Evolutionary conservation across 2,888 invertebrate genomes (phyloP).

Genomic region (Euclidia mi): DNA sequence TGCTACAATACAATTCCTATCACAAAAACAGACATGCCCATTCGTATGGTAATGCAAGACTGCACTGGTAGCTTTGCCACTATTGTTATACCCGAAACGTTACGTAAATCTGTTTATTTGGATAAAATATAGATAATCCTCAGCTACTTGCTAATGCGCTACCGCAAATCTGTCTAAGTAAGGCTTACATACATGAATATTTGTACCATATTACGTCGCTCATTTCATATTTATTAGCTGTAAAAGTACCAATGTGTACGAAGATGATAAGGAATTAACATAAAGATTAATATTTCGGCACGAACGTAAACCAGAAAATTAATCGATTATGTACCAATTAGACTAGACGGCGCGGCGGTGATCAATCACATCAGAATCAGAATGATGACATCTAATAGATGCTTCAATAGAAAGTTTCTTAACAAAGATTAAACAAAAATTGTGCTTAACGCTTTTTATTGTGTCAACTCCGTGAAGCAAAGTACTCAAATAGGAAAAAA

Average conservation of each 20-base stretch:
- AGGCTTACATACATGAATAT: conserved; percentile 38
- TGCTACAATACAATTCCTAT: conserved; percentile 45
- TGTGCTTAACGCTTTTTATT: no score
- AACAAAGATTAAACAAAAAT: no score
- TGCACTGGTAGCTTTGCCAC: conserved; percentile 27
- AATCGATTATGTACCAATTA: conserved; percentile 2
- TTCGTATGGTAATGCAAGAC: conserved; percentile 54
- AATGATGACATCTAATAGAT: no score
- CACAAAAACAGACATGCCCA: conserved; percentile 51
- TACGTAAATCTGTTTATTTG: conserved; percentile 45
- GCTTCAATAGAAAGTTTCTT: no score
- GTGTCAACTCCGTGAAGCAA: no score
- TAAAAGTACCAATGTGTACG: conserved; percentile 25
- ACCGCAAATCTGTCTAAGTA: conserved; percentile 40
- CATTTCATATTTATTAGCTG: conserved; percentile 32
- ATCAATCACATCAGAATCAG: no score
- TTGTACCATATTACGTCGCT: conserved; percentile 31
- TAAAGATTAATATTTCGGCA: conserved; percentile 36
- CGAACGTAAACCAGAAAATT: conserved; percentile 12
- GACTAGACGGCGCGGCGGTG: no score
- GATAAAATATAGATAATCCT: conserved; percentile 45
- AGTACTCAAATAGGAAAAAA: no score
- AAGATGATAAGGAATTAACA: conserved; percentile 35
- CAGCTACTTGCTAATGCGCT: conserved; percentile 38
- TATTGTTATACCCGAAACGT: conserved; percentile 47